Conservation (phyloP, 2,888 invertebrate species). For the Polyploca ridens region DNA sequence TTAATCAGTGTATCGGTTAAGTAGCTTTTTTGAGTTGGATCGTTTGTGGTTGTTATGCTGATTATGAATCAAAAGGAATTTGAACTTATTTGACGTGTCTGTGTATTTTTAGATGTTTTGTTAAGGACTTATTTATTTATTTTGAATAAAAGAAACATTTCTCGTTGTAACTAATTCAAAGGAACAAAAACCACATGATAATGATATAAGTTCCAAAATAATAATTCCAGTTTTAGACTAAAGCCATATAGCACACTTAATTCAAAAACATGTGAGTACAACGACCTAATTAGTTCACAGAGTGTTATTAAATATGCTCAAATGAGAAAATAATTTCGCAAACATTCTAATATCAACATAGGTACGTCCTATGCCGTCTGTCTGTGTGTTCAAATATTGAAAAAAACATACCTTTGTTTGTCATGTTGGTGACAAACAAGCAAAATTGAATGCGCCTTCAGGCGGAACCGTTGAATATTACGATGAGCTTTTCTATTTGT, state of each 20-base stretch:
- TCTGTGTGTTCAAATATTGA: constrained; percentile 37
- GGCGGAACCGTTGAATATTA: constrained; percentile 25
- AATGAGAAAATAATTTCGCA: constrained; percentile 24
- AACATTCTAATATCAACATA: constrained; percentile 24
- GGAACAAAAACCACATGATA: too few species aligned
- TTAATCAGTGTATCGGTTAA: too few species aligned
- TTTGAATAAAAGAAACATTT: too few species aligned
- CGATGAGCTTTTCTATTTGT: constrained; percentile 27
- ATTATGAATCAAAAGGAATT: too few species aligned
- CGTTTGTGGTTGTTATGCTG: too few species aligned
- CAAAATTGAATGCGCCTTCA: constrained; percentile 45
- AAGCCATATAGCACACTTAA: too few species aligned
- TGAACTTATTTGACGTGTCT: too few species aligned
- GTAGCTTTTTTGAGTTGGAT: too few species aligned
- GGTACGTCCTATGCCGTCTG: constrained; percentile 20
- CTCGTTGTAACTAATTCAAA: too few species aligned
- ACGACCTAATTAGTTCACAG: constrained; percentile 8
- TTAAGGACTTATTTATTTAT: too few species aligned
- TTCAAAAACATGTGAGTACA: background rate
- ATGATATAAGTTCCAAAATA: too few species aligned
- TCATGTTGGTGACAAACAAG: constrained; percentile 51
- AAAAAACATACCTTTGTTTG: constrained; percentile 51
- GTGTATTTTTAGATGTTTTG: too few species aligned
- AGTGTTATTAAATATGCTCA: constrained; percentile 12
- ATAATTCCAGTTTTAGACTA: background rate